Evolutionary conservation across 1,140 invertebrate genomes (phyloP).

Genomic region (Chelonus insularis): DNA sequence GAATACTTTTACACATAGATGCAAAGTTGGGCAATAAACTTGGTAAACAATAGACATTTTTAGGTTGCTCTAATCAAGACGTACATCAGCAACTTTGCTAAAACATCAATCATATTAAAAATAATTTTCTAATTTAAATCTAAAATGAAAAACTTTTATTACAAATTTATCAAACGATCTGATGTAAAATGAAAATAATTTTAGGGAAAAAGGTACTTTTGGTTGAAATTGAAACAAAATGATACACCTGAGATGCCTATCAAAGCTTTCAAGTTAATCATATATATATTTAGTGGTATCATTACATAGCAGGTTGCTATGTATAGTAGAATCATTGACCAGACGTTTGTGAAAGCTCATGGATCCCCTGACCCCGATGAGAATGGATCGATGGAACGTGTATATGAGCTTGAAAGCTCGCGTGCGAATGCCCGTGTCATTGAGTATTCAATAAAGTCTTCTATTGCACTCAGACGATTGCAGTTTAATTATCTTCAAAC

Average conservation of each 20-base stretch:
- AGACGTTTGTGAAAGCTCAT: background rate
- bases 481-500: conserved; percentile 5
- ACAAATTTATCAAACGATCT: too few relatives aligned
- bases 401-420: conserved; percentile 9
- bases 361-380: conserved; percentile 23
- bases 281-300: conserved; percentile 9
- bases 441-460: conserved; percentile 22
- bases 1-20: too few relatives aligned
- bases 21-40: too few relatives aligned
- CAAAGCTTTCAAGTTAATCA: background rate
- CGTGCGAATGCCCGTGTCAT: conserved; percentile 22
- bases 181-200: too few relatives aligned
- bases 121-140: too few relatives aligned
- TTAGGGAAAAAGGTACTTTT: too few relatives aligned
- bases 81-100: too few relatives aligned
- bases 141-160: too few relatives aligned
- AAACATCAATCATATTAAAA: too few relatives aligned
- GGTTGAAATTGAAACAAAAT: too few relatives aligned
- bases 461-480: conserved; percentile 11
- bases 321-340: conserved; percentile 20
- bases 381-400: conserved; percentile 18
- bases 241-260: background rate
- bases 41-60: too few relatives aligned
- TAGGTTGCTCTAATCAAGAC: too few relatives aligned
- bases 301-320: background rate